phyloP scores from a whole-genome alignment of 92 coral and sea anemone genomes.

The Desmophyllum pertusum region DNA sequence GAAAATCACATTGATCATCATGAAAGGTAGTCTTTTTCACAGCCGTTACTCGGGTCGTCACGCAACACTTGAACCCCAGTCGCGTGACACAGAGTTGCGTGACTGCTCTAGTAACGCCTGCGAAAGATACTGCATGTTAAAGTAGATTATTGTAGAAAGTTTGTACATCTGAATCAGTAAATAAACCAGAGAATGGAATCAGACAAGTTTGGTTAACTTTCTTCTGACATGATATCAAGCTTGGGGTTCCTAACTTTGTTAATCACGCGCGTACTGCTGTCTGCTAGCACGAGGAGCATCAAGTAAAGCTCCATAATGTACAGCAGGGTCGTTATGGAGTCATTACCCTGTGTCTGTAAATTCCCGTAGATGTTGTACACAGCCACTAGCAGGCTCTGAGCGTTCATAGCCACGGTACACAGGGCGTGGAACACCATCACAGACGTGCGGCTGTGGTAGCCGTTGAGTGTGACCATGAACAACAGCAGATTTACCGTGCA shows the following conservation, averaged over 20 bases:
- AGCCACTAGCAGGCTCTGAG: conserved; percentile 31
- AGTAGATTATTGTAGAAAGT: background rate
- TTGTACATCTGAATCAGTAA: conserved; percentile 8
- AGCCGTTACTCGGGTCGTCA: background rate
- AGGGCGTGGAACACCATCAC: conserved; percentile 22
- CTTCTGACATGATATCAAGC: conserved; percentile 18
- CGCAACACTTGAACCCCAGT: background rate
- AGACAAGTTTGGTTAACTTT: background rate
- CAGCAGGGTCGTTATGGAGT: conserved; percentile 11
- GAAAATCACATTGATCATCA: background rate
- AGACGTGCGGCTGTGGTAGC: conserved; percentile 27
- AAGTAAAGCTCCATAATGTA: conserved; percentile 31
- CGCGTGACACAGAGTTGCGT: background rate
- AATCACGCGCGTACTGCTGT: conserved; percentile 26
- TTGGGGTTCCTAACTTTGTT: conserved; percentile 30
- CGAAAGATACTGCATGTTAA: background rate
- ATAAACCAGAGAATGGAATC: conserved; percentile 8
- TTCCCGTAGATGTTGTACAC: conserved; percentile 35
- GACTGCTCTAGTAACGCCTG: background rate
- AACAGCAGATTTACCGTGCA: conserved; percentile 13
- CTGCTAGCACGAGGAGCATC: conserved; percentile 21
- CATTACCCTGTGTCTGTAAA: conserved; percentile 21
- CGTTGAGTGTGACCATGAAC: conserved; percentile 34
- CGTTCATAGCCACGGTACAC: conserved; percentile 17
- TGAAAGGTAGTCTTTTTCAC: background rate